phyloP scores from a whole-genome alignment of 2,113 vertebrate species.

The human (Homo sapiens) region GRCh38 chr9:4107501-4108000 shows the following conservation, averaged over 20 bases:
- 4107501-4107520: background rate
- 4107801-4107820: background rate
- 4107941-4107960: background rate
- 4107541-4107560: background rate
- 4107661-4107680: constrained; percentile 6
- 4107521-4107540: background rate
- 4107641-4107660: background rate
- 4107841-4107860: constrained; percentile 24
- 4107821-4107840: background rate
- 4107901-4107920: constrained; percentile 20
- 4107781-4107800: background rate
- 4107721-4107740: constrained; percentile 33
- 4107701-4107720: background rate
- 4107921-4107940: background rate
- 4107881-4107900: background rate
- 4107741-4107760: background rate
- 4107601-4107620: background rate
- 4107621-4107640: constrained; percentile 12
- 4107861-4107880: background rate
- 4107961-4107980: background rate
- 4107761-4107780: background rate
- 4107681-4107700: background rate
- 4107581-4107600: constrained; percentile 6
- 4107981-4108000: background rate
- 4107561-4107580: background rate